These are phyloP conservation scores for Sebastes aleutianus DNA, from an alignment of 2,797 vertebrate genomes.

Conservation along the genomic window DNA sequence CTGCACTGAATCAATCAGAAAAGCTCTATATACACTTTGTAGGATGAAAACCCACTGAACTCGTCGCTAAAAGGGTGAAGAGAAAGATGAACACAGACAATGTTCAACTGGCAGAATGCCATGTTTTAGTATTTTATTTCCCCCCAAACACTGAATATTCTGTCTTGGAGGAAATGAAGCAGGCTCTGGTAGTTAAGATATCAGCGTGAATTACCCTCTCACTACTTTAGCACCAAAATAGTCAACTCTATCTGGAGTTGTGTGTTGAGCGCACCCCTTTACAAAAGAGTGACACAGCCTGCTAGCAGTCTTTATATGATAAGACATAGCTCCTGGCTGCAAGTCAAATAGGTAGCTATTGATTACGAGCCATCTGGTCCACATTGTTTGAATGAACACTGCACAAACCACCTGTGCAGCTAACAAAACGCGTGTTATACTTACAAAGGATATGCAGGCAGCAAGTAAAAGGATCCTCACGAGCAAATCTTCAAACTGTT, in stretches of 20 bases:
- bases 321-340: neutral
- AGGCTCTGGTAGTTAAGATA: neutral
- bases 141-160: neutral
- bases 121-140: neutral
- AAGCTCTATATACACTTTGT: constrained; percentile 11
- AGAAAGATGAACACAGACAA: neutral
- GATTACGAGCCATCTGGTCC: neutral
- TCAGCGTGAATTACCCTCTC: neutral
- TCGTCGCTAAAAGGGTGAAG: neutral
- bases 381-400: neutral
- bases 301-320: neutral
- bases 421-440: constrained; percentile 73
- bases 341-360: neutral
- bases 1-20: constrained; percentile 28
- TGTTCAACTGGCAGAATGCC: constrained; percentile 9
- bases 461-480: constrained; percentile 98
- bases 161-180: neutral
- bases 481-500: constrained; percentile 98
- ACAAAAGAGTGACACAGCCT: neutral
- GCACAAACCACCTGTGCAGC: neutral
- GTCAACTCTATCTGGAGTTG: neutral
- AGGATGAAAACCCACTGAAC: neutral
- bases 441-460: constrained; percentile 99
- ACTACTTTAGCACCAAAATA: neutral
- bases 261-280: neutral